These are phyloP conservation scores for Homalodisca vitripennis DNA, from an alignment of 1,140 invertebrate species.

Conservation along the genomic window DNA sequence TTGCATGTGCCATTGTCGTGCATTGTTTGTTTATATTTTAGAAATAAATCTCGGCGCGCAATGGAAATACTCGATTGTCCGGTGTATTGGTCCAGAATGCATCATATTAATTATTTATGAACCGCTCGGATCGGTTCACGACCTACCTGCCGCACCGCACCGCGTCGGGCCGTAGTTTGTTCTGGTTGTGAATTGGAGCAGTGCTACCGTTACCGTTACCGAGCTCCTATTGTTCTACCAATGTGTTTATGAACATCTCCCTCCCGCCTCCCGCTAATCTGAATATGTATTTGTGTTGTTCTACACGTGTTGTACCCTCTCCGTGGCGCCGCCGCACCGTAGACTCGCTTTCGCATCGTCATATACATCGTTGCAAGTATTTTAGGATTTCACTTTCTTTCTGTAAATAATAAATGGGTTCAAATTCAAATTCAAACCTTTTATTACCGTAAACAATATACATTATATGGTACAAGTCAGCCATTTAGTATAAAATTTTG, in stretches of 20 bases:
- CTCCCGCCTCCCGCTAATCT: conserved; percentile 1
- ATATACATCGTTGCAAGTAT: too few species aligned
- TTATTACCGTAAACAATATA: too few species aligned
- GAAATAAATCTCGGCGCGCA: not conserved
- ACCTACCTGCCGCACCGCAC: too few species aligned
- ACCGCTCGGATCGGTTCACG: conserved; percentile 4
- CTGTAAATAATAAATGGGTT: too few species aligned
- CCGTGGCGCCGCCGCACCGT: not conserved
- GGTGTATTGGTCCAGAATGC: conserved; percentile 9
- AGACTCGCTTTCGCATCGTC: too few species aligned
- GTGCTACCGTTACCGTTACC: conserved; percentile 6
- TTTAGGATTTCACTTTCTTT: too few species aligned
- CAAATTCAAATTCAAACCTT: too few species aligned
- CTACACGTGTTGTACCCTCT: not conserved
- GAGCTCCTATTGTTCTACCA: conserved; percentile 5
- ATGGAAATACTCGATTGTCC: not conserved
- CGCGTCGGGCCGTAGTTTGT: too few species aligned
- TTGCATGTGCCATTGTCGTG: not conserved
- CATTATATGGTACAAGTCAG: too few species aligned
- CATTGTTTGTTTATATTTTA: conserved; percentile 16
- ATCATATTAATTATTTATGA: conserved; percentile 26
- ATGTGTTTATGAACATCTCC: conserved; percentile 24
- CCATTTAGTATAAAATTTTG: too few species aligned
- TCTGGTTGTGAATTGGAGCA: conserved; percentile 21
- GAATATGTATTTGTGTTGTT: conserved; percentile 24